A percentile compares a stretch with the other conserved stretches of the same genome.
These are phyloP conservation scores for Yponomeuta evonymella DNA, from an alignment of 2,888 invertebrate species.

Conservation along the genomic window DNA sequence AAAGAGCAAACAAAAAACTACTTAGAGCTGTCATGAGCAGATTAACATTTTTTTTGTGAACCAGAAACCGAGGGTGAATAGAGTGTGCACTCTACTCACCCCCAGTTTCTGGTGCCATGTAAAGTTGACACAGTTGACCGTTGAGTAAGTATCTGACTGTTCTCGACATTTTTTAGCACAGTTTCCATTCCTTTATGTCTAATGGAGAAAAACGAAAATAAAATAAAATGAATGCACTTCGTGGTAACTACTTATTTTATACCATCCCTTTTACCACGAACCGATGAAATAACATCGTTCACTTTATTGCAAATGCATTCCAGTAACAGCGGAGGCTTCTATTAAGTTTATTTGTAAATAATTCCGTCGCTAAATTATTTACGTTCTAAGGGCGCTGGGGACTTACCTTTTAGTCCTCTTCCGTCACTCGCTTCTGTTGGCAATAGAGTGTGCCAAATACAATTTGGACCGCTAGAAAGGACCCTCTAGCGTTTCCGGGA, in stretches of 20 bases:
- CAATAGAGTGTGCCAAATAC: slow-evolving; percentile 59
- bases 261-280: background rate
- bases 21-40: no score
- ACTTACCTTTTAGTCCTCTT: slow-evolving; percentile 18
- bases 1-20: no score
- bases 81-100: no score
- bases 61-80: no score
- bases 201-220: background rate
- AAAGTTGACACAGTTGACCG: no score
- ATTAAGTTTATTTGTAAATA: slow-evolving; percentile 1
- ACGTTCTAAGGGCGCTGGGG: slow-evolving; percentile 12
- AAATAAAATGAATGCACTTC: background rate
- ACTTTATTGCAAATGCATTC: background rate
- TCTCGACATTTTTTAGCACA: no score
- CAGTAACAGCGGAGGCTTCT: background rate
- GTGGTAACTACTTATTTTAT: background rate
- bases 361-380: slow-evolving; percentile 4
- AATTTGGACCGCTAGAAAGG: slow-evolving; percentile 58
- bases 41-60: no score
- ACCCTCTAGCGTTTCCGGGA: slow-evolving; percentile 68
- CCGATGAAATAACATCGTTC: background rate
- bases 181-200: no score
- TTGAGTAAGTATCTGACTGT: no score
- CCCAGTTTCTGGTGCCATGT: no score
- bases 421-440: slow-evolving; percentile 27